phyloP scores from a whole-genome alignment of 2,797 vertebrate species.

The Smutsia temminckii region DNA sequence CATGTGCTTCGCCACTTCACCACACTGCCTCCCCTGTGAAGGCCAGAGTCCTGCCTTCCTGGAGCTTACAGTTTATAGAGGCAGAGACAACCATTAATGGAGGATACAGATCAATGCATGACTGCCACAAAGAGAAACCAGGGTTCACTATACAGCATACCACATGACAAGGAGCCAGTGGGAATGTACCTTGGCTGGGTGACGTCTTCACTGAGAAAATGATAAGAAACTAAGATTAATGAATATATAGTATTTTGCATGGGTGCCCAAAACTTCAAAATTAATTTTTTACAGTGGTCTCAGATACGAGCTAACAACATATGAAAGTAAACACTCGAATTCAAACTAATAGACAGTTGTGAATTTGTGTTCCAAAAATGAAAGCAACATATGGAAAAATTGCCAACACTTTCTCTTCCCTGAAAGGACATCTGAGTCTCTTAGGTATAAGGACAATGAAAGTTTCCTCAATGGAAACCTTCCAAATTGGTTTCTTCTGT shows the following conservation, averaged over 20 bases:
- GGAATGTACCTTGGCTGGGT: neutral
- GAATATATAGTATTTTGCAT: neutral
- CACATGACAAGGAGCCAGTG: accelerated
- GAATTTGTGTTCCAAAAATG: neutral
- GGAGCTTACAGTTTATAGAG: neutral
- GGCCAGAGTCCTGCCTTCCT: neutral
- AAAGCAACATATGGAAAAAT: neutral
- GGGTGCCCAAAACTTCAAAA: neutral
- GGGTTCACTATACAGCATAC: neutral
- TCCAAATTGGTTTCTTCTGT: neutral
- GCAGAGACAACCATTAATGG: neutral
- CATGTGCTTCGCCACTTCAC: neutral
- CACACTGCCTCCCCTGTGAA: neutral
- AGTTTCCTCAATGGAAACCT: neutral
- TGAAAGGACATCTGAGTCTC: neutral
- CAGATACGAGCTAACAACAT: neutral
- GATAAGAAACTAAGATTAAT: neutral
- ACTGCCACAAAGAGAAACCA: neutral
- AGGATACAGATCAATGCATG: neutral
- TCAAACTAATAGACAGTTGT: neutral
- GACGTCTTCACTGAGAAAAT: neutral
- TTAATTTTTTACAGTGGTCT: neutral
- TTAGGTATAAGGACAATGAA: neutral
- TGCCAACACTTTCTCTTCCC: neutral
- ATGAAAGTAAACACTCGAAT: neutral